Base-by-base conservation (phyloP, 1,140 invertebrate species). In the Oscheius sp. region DNA sequence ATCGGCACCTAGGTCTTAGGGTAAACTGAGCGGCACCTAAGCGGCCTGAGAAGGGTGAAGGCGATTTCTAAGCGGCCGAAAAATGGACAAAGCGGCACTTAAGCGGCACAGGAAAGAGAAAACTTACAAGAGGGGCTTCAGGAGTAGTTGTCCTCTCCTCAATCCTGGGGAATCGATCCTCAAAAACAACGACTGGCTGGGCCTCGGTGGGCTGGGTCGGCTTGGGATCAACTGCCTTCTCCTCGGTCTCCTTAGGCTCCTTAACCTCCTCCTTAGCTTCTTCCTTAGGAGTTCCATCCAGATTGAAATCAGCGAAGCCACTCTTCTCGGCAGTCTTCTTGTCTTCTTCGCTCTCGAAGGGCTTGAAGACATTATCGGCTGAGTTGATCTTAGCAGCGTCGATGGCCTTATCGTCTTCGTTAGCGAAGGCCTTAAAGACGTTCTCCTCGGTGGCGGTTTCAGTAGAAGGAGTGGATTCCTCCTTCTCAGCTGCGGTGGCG, bases 131-230 rank as follows among this genome's bases (percentile, higher is more conserved):
- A 23, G 49, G 49, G 31, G 69, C 26, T 31, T 71, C 69, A 10
- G 69, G 69, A 49, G 69, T 71, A 15, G 69, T 71, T 1, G 69
- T 71, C 18, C 69, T 55, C 59, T 63, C 61, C 28, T 71, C 62
- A 10, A 65, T 31, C 59, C 42, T 71, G 45, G 69, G 69, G 69
- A 71, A 71, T 20, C 62, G 34, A 26, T 71, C 69, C 18, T 71
- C 59, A 52, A 71, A 61, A 20, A 71, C 61, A 38, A 71, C 59
- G 15, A 63, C 61, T 7, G 61, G 61, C 36, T n/a, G 31, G 26
- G 61, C 61, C 13, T 35, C 23, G 15, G 15, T 26, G n/a, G n/a
- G n/a, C n/a, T n/a, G n/a, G n/a, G n/a, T n/a, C n/a, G n/a, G n/a
- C n/a, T n/a, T n/a, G n/a, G n/a, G n/a, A n/a, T n/a, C n/a, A n/a